Evolutionary conservation across 1,140 invertebrate species (phyloP), one percentile per base, ranked within the genome.

Genomic region (Pygmarrhopalites habei): DNA sequence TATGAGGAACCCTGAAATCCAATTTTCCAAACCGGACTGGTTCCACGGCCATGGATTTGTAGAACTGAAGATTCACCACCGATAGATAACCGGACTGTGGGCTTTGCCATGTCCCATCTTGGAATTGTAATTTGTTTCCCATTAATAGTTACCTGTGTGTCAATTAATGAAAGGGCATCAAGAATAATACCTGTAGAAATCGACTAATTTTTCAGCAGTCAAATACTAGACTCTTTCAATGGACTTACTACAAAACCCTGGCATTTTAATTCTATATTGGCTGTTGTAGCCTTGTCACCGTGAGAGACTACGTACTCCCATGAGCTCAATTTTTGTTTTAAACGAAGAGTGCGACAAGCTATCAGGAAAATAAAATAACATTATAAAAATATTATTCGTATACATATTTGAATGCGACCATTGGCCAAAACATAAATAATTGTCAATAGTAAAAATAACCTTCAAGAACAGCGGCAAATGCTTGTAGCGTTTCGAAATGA

Each of bases 1-100:
- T 70, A 68, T 15, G 63, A 57, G 1, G 69, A 52, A 26, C 69
- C 65, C 35, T 70, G 69, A 53, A 70, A 70, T 17, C 68, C 65
- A 47, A 70, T 67, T 61, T 61, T 70, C 68, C 68, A 70, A 5
- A 60, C 49, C 23, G 68, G 68, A 15, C 65, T 66, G 17, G 46
- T 29, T n/a, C 60, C 62, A 57, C 68, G 29, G 3, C 68, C 68
- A 44, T 65, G 68, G 17, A 70, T 65, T 62, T 70, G 68, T 5
- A 67, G 47, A 17, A 62, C 64, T 28, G 58, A 51, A 3, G 44
- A 41, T 59, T 70, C 65, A 12, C 63, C 63, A 29, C 61, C 44
- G 35, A 70, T 29, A 17, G 52, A 23, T 5, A 70, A 14, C 5
- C 4, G 39, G 21, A 56, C 43, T 3, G 55, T 58, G 19, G 65